Conservation (phyloP, 2,888 invertebrate genomes). For the Heteromyza rotundicornis region DNA sequence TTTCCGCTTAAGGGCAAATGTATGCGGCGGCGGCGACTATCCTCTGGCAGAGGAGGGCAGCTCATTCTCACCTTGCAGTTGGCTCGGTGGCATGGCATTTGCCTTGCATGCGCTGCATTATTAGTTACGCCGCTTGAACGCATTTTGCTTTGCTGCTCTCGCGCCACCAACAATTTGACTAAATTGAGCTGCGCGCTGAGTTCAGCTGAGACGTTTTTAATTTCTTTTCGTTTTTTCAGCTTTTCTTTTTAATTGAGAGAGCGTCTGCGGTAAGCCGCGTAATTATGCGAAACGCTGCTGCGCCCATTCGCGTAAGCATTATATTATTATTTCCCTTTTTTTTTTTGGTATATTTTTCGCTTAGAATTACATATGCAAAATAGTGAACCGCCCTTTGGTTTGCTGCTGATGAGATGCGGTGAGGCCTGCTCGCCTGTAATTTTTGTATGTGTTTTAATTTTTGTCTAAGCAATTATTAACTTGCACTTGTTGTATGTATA, state of each 20-base stretch:
- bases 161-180: too few relatives aligned
- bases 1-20: background rate
- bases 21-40: background rate
- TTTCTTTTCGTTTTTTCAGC: background rate
- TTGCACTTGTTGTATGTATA: background rate
- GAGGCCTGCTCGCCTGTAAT: too few relatives aligned
- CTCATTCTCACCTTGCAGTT: constrained; percentile 15
- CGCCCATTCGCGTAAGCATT: constrained; percentile 25
- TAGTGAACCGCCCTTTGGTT: too few relatives aligned
- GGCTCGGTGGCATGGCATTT: background rate
- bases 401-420: too few relatives aligned
- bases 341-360: too few relatives aligned
- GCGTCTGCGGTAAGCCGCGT: constrained; percentile 51
- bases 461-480: too few relatives aligned
- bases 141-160: constrained; percentile 33
- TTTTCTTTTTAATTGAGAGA: constrained; percentile 49
- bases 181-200: background rate
- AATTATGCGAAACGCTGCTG: constrained; percentile 48
- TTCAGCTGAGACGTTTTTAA: constrained; percentile 23
- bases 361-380: constrained; percentile 9
- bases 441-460: too few relatives aligned
- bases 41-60: background rate
- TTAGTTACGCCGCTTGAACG: constrained; percentile 56
- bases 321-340: too few relatives aligned
- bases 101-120: constrained; percentile 46